phyloP scores from a whole-genome alignment of 2,888 invertebrate species.

The Trichacis sp. region DNA sequence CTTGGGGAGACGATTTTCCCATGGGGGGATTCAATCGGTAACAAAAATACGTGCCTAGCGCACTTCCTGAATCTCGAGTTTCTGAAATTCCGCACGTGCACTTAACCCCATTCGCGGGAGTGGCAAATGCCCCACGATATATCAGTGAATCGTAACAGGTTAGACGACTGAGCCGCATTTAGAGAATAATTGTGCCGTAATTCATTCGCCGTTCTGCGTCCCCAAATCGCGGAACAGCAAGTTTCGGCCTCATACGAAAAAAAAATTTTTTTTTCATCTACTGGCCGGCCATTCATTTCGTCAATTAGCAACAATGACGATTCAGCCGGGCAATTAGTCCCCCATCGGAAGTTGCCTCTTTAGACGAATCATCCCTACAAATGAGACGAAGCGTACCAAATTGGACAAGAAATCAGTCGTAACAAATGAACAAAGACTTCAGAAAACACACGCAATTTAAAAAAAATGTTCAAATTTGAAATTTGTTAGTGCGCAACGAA shows the following conservation, averaged over 20 bases:
- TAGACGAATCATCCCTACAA: slow-evolving; percentile 12
- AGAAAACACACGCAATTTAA: too few relatives aligned
- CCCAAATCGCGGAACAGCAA: not conserved
- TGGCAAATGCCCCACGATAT: slow-evolving; percentile 19
- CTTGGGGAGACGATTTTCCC: not conserved
- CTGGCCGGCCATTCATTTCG: slow-evolving; percentile 1
- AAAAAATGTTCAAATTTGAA: too few relatives aligned
- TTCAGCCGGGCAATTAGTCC: slow-evolving; percentile 13
- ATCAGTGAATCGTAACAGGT: slow-evolving; percentile 31
- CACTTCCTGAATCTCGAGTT: slow-evolving; percentile 26
- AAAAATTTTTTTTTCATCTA: not conserved
- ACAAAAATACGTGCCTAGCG: slow-evolving; percentile 18
- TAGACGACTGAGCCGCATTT: slow-evolving; percentile 23
- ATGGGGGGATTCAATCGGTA: slow-evolving; percentile 10
- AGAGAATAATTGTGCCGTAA: slow-evolving; percentile 22
- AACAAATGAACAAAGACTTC: too few relatives aligned
- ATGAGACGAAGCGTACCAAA: not conserved
- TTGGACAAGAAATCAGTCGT: too few relatives aligned
- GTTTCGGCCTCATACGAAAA: not conserved
- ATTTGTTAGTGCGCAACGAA: too few relatives aligned
- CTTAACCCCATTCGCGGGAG: slow-evolving; percentile 33
- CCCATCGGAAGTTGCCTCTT: slow-evolving; percentile 17
- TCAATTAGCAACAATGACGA: slow-evolving; percentile 12
- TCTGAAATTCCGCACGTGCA: slow-evolving; percentile 30
- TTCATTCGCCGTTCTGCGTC: slow-evolving; percentile 7